phyloP scores from a whole-genome alignment of 1,140 invertebrate species.

The Eciton burchellii region DNA sequence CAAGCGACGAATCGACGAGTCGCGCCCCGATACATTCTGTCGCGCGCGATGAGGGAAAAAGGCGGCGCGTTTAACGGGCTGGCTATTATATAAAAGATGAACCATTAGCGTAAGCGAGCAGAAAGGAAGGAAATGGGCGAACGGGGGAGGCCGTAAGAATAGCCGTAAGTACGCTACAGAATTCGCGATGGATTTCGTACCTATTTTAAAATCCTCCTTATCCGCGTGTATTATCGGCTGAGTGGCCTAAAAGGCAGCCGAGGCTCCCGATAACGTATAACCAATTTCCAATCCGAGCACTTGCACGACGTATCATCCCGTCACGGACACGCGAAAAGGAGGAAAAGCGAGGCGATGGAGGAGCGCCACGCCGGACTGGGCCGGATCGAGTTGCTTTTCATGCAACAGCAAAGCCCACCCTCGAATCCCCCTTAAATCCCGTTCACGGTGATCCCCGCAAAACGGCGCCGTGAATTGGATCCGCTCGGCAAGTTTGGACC shows the following conservation, averaged over 20 bases:
- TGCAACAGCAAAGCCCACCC: constrained; percentile 61
- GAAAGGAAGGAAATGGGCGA: background rate
- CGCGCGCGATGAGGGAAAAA: background rate
- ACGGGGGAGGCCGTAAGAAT: background rate
- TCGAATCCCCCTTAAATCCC: constrained; percentile 46
- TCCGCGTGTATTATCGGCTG: constrained; percentile 19
- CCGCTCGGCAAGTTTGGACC: constrained; percentile 54
- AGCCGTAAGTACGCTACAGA: background rate
- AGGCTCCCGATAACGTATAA: constrained; percentile 10
- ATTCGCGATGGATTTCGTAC: constrained; percentile 36
- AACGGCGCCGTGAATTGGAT: constrained; percentile 65
- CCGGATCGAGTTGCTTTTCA: constrained; percentile 46
- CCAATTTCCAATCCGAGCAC: constrained; percentile 47
- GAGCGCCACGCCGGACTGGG: background rate
- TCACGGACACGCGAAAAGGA: constrained; percentile 35
- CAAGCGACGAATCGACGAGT: background rate
- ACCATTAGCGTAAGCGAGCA: background rate
- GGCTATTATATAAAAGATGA: constrained; percentile 9
- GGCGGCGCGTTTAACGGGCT: background rate
- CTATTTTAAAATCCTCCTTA: constrained; percentile 28
- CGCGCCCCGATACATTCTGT: background rate
- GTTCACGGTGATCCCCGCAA: constrained; percentile 59
- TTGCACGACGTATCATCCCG: constrained; percentile 46
- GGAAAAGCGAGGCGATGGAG: constrained; percentile 9
- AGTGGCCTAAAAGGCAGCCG: constrained; percentile 9